Evolutionary conservation across 23 tunicate species (phyloP).

Genomic region (Halocynthia roretzi): DNA sequence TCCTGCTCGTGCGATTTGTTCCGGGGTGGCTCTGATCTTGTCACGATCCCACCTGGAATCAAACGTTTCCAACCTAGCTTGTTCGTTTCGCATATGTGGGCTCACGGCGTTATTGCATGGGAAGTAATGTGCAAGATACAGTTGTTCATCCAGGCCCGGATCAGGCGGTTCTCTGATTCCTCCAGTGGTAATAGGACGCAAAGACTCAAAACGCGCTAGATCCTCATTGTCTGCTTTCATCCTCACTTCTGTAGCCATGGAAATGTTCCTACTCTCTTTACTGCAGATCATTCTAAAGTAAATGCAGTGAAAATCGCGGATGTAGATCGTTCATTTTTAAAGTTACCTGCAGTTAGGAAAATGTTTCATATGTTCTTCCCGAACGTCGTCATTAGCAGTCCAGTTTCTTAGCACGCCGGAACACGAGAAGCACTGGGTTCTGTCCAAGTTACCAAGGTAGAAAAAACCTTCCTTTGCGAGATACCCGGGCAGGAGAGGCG

Average conservation of each 20-base stretch:
- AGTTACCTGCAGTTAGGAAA: constrained; percentile 18
- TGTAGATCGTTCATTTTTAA: too few species aligned
- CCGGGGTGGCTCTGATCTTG: constrained; percentile 35
- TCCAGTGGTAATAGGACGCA: too few species aligned
- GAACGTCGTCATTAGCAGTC: constrained; percentile 1
- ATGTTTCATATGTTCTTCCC: constrained; percentile 18
- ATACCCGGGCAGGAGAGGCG: constrained; percentile 6
- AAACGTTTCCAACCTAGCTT: constrained; percentile 42
- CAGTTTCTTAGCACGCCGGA: constrained; percentile 19
- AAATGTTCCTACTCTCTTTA: too few species aligned
- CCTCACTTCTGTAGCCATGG: too few species aligned
- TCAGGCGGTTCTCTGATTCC: constrained; percentile 10
- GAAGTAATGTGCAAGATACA: constrained; percentile 21
- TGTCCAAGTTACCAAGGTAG: constrained; percentile 24
- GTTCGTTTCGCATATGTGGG: constrained; percentile 58
- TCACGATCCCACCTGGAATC: constrained; percentile 47
- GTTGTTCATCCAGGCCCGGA: constrained; percentile 9
- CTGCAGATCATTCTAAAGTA: too few species aligned
- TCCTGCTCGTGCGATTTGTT: constrained; percentile 74
- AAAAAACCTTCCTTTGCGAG: constrained; percentile 22
- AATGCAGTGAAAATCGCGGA: too few species aligned
- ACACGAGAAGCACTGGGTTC: constrained; percentile 27
- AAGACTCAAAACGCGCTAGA: too few species aligned
- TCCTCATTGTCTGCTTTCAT: too few species aligned
- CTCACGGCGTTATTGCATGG: constrained; percentile 53